These are phyloP conservation scores for Trichogramma pretiosum DNA, from an alignment of 1,140 invertebrate genomes.

Conservation along the genomic window DNA sequence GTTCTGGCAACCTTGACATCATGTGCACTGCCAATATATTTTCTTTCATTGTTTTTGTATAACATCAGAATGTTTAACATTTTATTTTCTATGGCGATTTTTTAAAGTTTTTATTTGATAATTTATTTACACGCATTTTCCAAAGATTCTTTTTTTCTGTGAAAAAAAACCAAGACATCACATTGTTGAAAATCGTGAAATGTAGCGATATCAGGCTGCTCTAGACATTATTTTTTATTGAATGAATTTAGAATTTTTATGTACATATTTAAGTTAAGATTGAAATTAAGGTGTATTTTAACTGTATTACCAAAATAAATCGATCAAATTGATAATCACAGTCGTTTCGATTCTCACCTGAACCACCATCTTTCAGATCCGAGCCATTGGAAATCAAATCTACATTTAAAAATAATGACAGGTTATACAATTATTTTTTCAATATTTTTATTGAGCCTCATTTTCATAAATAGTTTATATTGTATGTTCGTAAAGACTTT, in stretches of 20 bases:
- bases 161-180: constrained; percentile 8
- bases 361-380: too few species aligned
- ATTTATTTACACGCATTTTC: constrained; percentile 1
- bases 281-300: constrained; percentile 5
- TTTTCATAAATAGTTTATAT: constrained; percentile 15
- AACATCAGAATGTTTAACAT: too few species aligned
- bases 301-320: too few species aligned
- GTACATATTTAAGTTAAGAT: constrained; percentile 10
- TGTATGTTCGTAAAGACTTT: constrained; percentile 12
- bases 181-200: constrained; percentile 1
- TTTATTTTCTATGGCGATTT: too few species aligned
- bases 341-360: too few species aligned
- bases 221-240: constrained; percentile 9
- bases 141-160: constrained; percentile 13
- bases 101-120: too few species aligned
- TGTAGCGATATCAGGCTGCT: too few species aligned
- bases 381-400: too few species aligned
- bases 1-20: too few species aligned
- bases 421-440: constrained; percentile 9
- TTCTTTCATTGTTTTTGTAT: too few species aligned
- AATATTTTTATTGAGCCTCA: constrained; percentile 14
- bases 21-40: too few species aligned
- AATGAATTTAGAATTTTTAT: constrained; percentile 1
- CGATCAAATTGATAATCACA: too few species aligned
- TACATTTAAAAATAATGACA: not conserved